Percentiles rank a stretch among this genome's conserved stretches.
Conservation (phyloP, 2,888 invertebrate species). For the Drosophila aldrichi region DNA sequence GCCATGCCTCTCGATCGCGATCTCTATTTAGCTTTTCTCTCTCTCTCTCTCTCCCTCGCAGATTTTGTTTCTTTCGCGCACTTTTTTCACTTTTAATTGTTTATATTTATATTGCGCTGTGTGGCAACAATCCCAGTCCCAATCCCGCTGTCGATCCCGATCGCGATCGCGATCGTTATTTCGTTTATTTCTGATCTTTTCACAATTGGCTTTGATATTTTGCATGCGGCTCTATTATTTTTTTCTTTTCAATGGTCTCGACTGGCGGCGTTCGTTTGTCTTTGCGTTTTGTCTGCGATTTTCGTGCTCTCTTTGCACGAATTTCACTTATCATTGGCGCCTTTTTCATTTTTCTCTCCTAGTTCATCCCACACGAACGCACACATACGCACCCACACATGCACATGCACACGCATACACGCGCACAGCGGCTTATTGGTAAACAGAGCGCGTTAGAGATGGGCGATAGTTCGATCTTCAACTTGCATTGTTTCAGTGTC, state of each 20-base stretch:
- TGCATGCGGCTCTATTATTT: not conserved
- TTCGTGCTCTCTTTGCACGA: conserved; percentile 40
- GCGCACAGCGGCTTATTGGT: conserved; percentile 18
- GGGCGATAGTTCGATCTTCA: conserved; percentile 46
- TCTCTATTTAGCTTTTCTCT: not conserved
- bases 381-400: conserved; percentile 2
- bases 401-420: not conserved
- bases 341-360: conserved; percentile 39
- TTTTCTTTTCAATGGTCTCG: not conserved
- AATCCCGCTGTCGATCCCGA: not conserved
- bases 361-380: conserved; percentile 23
- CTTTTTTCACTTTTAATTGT: not conserved
- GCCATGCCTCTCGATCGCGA: conserved; percentile 23
- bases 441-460: conserved; percentile 50
- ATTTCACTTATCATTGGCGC: conserved; percentile 39
- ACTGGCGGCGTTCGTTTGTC: conserved; percentile 7
- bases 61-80: not conserved
- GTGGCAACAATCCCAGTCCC: not conserved
- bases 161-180: conserved; percentile 6
- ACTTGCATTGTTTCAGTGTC: conserved; percentile 16
- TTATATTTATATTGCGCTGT: not conserved
- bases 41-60: no score
- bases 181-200: conserved; percentile 4
- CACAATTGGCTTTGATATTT: not conserved
- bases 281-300: conserved; percentile 15